These are phyloP conservation scores for Cygnus atratus DNA, from an alignment of 2,113 vertebrate genomes.

Conservation along the genomic window DNA sequence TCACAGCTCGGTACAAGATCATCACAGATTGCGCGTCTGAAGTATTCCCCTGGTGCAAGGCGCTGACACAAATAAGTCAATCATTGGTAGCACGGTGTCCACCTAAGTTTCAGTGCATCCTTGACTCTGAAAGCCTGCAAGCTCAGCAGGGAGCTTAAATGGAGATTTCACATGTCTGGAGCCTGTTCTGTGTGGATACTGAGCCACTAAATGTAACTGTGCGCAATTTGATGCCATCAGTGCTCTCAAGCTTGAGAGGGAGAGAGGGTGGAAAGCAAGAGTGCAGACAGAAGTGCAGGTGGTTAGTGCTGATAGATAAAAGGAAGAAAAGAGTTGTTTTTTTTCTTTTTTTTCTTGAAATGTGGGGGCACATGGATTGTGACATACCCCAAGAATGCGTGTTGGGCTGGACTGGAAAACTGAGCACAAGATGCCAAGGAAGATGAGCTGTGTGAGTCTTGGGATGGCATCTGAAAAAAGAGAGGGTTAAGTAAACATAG, in stretches of 20 bases:
- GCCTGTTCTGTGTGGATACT: background rate
- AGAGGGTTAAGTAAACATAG: background rate
- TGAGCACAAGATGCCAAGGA: background rate
- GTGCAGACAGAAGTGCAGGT: background rate
- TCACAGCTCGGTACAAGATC: background rate
- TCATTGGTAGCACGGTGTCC: background rate
- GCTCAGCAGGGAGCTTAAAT: constrained; percentile 20
- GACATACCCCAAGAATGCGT: background rate
- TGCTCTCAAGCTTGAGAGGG: background rate
- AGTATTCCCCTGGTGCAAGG: background rate
- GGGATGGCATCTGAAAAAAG: background rate
- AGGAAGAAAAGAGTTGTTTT: background rate
- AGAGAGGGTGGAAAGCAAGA: background rate
- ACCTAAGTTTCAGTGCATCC: background rate
- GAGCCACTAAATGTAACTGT: background rate
- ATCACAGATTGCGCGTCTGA: background rate
- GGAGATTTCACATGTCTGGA: background rate
- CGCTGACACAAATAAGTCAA: background rate
- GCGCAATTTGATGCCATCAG: background rate
- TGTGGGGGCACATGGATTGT: background rate
- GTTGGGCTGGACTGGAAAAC: background rate
- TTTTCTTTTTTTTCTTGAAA: background rate
- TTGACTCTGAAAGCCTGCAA: background rate
- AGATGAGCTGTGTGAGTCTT: background rate
- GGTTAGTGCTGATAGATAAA: background rate